These are phyloP conservation scores for Temnopleurus reevesii DNA, from an alignment of 53 echinoderm and acorn worm genomes.

Conservation along the genomic window DNA sequence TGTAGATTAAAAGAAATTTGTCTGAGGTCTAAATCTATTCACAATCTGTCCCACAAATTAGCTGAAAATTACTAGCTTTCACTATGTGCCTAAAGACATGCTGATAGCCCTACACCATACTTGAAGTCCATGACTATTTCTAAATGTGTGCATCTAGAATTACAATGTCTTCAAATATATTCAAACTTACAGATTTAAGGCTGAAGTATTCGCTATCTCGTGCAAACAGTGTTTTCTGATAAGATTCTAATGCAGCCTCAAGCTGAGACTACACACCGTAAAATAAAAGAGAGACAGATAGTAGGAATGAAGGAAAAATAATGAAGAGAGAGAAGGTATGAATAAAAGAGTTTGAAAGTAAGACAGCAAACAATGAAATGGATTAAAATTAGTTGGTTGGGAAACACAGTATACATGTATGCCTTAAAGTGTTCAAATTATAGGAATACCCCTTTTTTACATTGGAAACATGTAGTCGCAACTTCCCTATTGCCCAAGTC, in stretches of 20 bases:
- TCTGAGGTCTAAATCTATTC: too few relatives aligned
- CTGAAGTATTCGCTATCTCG: constrained; percentile 51
- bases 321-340: not conserved
- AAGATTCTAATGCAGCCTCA: constrained; percentile 39
- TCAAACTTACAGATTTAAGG: constrained; percentile 46
- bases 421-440: too few relatives aligned
- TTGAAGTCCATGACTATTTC: not conserved
- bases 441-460: too few relatives aligned
- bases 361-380: not conserved
- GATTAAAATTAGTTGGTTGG: not conserved
- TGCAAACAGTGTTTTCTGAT: constrained; percentile 50
- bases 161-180: not conserved
- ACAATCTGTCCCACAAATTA: too few relatives aligned
- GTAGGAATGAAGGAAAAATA: not conserved
- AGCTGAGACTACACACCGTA: constrained; percentile 40
- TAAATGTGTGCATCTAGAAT: not conserved
- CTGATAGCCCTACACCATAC: too few relatives aligned
- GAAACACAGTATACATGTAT: too few relatives aligned
- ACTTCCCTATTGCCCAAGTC: too few relatives aligned
- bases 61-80: too few relatives aligned
- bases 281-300: constrained; percentile 13
- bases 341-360: not conserved
- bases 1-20: too few relatives aligned
- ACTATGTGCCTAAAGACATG: too few relatives aligned
- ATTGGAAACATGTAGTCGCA: too few relatives aligned